These are phyloP conservation scores for Hyles euphorbiae DNA, from an alignment of 1,140 invertebrate species.

Conservation along the genomic window DNA sequence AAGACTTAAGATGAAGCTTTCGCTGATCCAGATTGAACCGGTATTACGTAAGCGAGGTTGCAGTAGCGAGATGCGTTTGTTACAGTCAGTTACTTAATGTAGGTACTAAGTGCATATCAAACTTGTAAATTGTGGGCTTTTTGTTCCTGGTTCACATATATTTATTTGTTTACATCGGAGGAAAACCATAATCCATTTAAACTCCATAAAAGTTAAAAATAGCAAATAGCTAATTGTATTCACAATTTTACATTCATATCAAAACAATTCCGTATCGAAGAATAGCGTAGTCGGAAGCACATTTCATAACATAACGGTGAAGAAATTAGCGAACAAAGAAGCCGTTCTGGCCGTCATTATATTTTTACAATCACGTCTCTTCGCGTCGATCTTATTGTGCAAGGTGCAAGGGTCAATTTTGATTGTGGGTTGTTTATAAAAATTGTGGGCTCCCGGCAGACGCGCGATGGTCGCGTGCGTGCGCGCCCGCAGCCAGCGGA, in stretches of 20 bases:
- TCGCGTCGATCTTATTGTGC: not conserved
- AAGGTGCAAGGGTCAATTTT: slow-evolving; percentile 3
- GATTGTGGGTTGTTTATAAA: slow-evolving; percentile 13
- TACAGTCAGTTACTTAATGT: no score
- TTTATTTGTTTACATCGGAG: no score
- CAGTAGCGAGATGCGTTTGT: no score
- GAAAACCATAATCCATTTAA: no score
- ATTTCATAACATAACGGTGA: slow-evolving; percentile 66
- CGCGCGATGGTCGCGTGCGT: slow-evolving; percentile 61
- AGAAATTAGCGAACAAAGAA: slow-evolving; percentile 49
- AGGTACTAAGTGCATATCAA: no score
- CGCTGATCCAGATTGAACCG: no score
- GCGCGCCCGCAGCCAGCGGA: slow-evolving; percentile 55
- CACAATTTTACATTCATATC: slow-evolving; percentile 8
- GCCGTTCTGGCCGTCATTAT: slow-evolving; percentile 47
- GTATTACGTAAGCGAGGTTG: no score
- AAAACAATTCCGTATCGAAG: slow-evolving; percentile 22
- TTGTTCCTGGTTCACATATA: no score
- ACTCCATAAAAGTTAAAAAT: no score
- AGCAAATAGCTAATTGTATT: slow-evolving; percentile 3
- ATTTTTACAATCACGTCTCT: slow-evolving; percentile 2
- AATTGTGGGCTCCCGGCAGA: slow-evolving; percentile 36
- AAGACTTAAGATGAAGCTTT: not conserved
- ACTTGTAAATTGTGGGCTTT: no score
- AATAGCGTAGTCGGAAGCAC: slow-evolving; percentile 51